Evolutionary conservation across 2,113 vertebrate genomes (phyloP), one percentile per base, ranked within the genome.

Genomic region (Megalops atlanticus): DNA sequence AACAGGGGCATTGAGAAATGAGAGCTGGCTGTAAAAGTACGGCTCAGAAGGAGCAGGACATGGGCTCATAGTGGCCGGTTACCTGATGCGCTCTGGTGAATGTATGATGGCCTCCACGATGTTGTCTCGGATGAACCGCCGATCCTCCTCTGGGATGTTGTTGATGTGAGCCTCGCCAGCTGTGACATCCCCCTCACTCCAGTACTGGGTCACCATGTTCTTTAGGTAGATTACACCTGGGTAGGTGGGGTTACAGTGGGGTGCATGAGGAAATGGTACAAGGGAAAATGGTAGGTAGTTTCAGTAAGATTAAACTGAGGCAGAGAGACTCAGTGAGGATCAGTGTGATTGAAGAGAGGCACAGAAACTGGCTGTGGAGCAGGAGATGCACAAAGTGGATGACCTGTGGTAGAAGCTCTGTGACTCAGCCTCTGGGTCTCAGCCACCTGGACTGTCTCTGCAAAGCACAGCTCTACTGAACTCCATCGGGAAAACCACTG

Each of bases 71-170:
- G n/a, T n/a, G n/a, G 73, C 70, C 15, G 35, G 24, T 88, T 93
- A 99, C 98, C 98, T 96, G 88, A 99, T 98, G 84, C 98, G 95
- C 90, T 99, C 98, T 39, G 98, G 98, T 84, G 98, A 99, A 58
- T 98, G 96, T 89, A 99, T 98, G 91, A 99, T 98, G 84, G 98
- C 98, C 93, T 99, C 98, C 92, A 99, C 96, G 80, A 99, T 99
- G 90, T 96, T 97, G 90, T 97, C 97, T 87, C 97, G 95, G 87
- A 99, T 99, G 88, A 96, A 98, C 84, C 95, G 96, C 74, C 97
- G 94, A 76, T 99, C 98, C 90, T 96, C 96, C 43, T 99, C 98
- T 0, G 97, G 98, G 93, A 99, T 99, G 88, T 96, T 97, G 80
- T 96, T 97, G 85, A 95, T 91, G 36, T 95, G 93, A 1, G 95